Conservation (phyloP, 1,140 invertebrate genomes). For the Drosophila albomicans region DNA sequence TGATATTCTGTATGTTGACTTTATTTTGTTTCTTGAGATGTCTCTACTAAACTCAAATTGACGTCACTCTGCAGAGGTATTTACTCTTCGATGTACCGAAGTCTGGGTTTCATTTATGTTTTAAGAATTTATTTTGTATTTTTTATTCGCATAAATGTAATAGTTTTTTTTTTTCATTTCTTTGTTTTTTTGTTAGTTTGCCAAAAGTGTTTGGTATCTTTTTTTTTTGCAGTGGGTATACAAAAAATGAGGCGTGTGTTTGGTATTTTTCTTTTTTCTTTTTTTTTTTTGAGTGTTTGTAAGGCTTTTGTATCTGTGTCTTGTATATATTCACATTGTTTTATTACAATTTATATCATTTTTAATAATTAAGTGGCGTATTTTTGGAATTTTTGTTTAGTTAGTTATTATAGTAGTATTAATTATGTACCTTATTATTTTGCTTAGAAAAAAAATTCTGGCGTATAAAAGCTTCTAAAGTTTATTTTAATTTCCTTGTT, state of each 20-base stretch:
- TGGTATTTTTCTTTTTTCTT: conserved; percentile 1
- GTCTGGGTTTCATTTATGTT: not conserved
- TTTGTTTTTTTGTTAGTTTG: conserved; percentile 33
- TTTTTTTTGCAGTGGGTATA: conserved; percentile 49
- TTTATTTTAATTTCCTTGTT: conserved; percentile 51
- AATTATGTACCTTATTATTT: conserved; percentile 39
- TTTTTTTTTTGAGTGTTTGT: conserved; percentile 45
- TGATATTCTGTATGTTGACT: too few relatives aligned
- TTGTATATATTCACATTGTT: conserved; percentile 35
- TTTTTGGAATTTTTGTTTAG: conserved; percentile 34
- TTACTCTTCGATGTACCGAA: not conserved
- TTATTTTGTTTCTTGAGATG: too few relatives aligned
- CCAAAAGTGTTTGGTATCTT: conserved; percentile 28
- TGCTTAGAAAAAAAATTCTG: conserved; percentile 78
- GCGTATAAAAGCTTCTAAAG: conserved; percentile 76
- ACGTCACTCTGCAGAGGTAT: not conserved
- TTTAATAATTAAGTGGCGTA: conserved; percentile 61
- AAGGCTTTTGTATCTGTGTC: conserved; percentile 62
- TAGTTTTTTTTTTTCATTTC: not conserved
- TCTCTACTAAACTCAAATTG: not conserved
- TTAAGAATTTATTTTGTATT: conserved; percentile 6
- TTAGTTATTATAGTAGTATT: conserved; percentile 34
- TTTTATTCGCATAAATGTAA: conserved; percentile 7
- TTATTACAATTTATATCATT: conserved; percentile 54
- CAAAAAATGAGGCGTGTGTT: conserved; percentile 64